Evolutionary conservation across 2,113 vertebrate species (phyloP), one percentile per base, ranked within the genome.

Genomic region (Chauna torquata): DNA sequence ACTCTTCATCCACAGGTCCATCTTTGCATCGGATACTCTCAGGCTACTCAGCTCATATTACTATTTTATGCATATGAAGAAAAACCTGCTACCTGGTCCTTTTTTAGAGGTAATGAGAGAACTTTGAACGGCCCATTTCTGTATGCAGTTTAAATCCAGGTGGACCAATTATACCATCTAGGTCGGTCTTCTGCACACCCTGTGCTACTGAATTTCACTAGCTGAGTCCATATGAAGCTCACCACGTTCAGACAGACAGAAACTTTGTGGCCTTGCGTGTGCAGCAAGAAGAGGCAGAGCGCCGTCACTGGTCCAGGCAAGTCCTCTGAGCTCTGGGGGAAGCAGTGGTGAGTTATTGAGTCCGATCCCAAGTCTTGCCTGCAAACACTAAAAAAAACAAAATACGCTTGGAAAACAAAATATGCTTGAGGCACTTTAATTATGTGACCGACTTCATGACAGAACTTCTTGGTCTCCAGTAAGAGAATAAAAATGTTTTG

Each of bases 31-130:
- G 76, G 65, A 66, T 52, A 8, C 54, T 64, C 71, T 83, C n/a
- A 75, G 4, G 55, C 13, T 9, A 16, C 30, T 34, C 52, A 30
- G 38, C 27, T 18, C 61, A 40, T 28, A 57, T 24, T 52, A 45
- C 23, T 36, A 16, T 10, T 88, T 75, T 55, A 49, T 24, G 11
- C 11, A 20, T 3, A 9, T 7, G 32, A 72, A 82, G 38, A 24
- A 65, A 82, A 95, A 58, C 5, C 27, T 36, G 32, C n/a, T 50
- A 14, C 4, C 65, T 69, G 34, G 6, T 54, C 27, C 13, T 74
- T 25, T 54, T 58, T 76, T 17, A 77, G 32, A 66, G 12, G 4
- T 2, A 36, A n/a, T 0, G 5, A 84, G 66, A 65, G 0, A 0
- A 22, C 11, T 80, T 82, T 61, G 70, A 27, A n/a, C 11, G 6